Evolutionary conservation across 2,113 vertebrate species (phyloP), one percentile per base, ranked within the genome.

Genomic region (Machaerirhynchus nigripectus): DNA sequence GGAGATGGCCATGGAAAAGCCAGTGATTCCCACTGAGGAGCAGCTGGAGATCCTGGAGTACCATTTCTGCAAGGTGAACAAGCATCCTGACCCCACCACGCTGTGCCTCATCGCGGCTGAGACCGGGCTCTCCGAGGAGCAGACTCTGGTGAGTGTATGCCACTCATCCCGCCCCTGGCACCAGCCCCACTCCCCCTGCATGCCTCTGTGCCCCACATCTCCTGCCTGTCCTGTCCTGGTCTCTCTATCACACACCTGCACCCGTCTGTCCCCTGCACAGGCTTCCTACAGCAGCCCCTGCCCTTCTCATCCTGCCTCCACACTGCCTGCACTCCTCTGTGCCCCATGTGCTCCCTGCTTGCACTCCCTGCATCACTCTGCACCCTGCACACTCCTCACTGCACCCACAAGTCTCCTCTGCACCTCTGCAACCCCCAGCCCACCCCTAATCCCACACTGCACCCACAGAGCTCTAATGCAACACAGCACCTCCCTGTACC

Each of bases 41-140:
- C 98, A 98, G 95, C 79, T 98, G 69, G 97, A 98, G 79, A 98
- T 98, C 79, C 96, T 98, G 95, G 98, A 98, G 84, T 87, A 97
- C 89, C 98, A 98, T 81, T 98, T 98, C 89, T 97, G 70, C 97
- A 98, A 97, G 85, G 97, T 97, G 77, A 97, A 98, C 97, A 98
- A 97, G 92, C 97, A 98, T 75, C 98, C 98, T 14, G 98, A 98
- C 64, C 67, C 97, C 76, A 96, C 98, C 56, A 98, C 97, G 9
- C 96, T 98, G 82, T 97, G 97, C 93, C 98, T 98, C 73, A 98
- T 98, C 2, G 97, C 98, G 0, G 98, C 98, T 1, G 98, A 98
- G 96, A 97, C 98, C 0, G 98, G 98, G 30, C 98, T 98, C 1
- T 96, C 98, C 0, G 98, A 98, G 95, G 97, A 98, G 87, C 97